Evolutionary conservation across 2,888 invertebrate genomes (phyloP).

Genomic region (Megalurothrips usitatus): DNA sequence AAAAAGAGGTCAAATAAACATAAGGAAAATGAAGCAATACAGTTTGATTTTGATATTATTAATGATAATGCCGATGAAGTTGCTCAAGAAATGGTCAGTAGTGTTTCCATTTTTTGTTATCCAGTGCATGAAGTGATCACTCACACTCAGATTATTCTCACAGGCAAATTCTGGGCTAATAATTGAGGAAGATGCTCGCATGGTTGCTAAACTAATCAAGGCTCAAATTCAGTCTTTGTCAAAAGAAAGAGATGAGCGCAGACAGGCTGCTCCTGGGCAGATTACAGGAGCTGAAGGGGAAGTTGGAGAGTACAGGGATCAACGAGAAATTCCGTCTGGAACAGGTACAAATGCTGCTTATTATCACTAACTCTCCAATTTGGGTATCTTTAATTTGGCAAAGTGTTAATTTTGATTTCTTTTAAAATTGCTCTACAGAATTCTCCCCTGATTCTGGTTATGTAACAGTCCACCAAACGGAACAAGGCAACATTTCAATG

Average conservation of each 20-base stretch:
- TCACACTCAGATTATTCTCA: conserved; percentile 32
- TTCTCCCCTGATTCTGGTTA: conserved; percentile 42
- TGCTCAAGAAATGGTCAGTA: conserved; percentile 80
- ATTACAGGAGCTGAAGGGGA: background rate
- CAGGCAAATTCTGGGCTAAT: conserved; percentile 87
- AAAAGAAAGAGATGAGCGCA: conserved; percentile 56
- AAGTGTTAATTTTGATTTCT: background rate
- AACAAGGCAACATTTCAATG: conserved; percentile 29
- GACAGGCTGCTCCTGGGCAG: conserved; percentile 35
- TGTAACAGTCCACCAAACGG: conserved; percentile 42
- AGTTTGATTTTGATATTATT: conserved; percentile 93
- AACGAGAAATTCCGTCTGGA: conserved; percentile 40
- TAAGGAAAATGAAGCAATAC: conserved; percentile 98
- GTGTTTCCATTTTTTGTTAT: conserved; percentile 19
- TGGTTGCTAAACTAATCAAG: conserved; percentile 85
- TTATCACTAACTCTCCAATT: background rate
- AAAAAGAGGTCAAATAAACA: conserved; percentile 96
- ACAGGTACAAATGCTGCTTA: conserved; percentile 28
- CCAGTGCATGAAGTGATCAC: background rate
- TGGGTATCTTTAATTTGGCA: background rate
- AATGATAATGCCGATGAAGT: conserved; percentile 91
- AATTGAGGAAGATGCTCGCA: conserved; percentile 89
- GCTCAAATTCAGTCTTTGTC: conserved; percentile 76
- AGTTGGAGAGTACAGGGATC: conserved; percentile 52
- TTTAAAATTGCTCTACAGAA: conserved; percentile 37